These are phyloP conservation scores for Nineta flava DNA, from an alignment of 2,888 invertebrate species.

Conservation along the genomic window DNA sequence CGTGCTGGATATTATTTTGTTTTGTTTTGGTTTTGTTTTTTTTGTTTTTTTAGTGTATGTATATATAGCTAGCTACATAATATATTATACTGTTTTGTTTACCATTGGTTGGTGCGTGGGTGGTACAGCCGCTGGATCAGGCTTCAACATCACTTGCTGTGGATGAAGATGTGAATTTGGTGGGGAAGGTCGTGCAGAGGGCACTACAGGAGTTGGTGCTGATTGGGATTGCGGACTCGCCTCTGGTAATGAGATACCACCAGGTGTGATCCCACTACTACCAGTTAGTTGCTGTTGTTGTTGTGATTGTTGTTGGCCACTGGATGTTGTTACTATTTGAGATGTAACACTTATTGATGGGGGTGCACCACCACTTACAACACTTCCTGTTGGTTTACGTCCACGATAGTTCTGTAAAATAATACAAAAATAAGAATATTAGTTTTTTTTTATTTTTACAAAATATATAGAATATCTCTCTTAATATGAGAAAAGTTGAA, in stretches of 20 bases:
- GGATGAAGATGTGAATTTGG: conserved; percentile 27
- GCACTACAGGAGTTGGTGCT: conserved; percentile 10
- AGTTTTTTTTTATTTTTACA: too few species aligned
- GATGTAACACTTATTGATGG: conserved; percentile 15
- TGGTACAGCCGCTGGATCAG: conserved; percentile 19
- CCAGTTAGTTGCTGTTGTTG: conserved; percentile 7
- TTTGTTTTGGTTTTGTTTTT: too few species aligned
- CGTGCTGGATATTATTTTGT: too few species aligned
- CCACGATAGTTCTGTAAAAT: conserved; percentile 28
- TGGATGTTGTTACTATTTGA: conserved; percentile 2
- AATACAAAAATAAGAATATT: conserved; percentile 7
- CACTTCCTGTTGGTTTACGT: conserved; percentile 23
- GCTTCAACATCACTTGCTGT: conserved; percentile 16
- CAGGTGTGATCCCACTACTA: background rate
- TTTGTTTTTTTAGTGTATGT: too few species aligned
- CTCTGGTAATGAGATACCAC: conserved; percentile 8
- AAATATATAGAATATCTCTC: too few species aligned
- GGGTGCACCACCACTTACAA: conserved; percentile 17
- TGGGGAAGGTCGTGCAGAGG: conserved; percentile 18
- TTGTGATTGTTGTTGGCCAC: conserved; percentile 2
- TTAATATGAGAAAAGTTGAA: too few species aligned
- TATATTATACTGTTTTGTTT: conserved; percentile 11
- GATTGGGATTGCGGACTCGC: conserved; percentile 11
- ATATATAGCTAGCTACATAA: too few species aligned
- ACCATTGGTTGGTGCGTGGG: conserved; percentile 30